A percentile compares a stretch with the other conserved stretches of the same genome.
Conservation (phyloP, 2,797 vertebrate genomes). For the Propithecus perrieri region DNA sequence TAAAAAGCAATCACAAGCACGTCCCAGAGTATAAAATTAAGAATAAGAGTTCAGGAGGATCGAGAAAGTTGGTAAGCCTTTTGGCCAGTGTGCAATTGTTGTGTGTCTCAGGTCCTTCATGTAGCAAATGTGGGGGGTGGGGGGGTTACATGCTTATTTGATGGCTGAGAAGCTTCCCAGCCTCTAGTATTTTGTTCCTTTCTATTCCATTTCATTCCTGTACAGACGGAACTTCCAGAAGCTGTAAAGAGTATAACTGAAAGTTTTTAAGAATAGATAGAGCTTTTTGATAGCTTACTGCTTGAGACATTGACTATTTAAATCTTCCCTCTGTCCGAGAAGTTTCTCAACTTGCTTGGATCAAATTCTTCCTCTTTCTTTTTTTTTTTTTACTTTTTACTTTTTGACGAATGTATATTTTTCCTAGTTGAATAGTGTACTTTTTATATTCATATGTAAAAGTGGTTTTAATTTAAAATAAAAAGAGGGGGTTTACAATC, state of each 20-base stretch:
- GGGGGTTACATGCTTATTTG: background rate
- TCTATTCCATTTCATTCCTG: background rate
- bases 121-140: background rate
- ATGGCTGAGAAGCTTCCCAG: background rate
- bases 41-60: background rate
- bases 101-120: background rate
- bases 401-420: background rate
- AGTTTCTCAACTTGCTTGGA: background rate
- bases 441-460: constrained; percentile 1
- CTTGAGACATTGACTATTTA: background rate
- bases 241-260: background rate
- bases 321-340: background rate
- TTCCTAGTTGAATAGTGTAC: background rate
- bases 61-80: background rate
- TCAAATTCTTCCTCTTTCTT: background rate
- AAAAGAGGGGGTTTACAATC: background rate
- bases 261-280: background rate
- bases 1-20: background rate
- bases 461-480: background rate
- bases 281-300: background rate
- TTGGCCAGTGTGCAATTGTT: background rate
- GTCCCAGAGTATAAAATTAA: background rate
- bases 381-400: background rate
- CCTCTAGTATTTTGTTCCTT: background rate
- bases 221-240: background rate